Base-by-base conservation (phyloP, 1,140 invertebrate species). In the Papilio polytes region DNA sequence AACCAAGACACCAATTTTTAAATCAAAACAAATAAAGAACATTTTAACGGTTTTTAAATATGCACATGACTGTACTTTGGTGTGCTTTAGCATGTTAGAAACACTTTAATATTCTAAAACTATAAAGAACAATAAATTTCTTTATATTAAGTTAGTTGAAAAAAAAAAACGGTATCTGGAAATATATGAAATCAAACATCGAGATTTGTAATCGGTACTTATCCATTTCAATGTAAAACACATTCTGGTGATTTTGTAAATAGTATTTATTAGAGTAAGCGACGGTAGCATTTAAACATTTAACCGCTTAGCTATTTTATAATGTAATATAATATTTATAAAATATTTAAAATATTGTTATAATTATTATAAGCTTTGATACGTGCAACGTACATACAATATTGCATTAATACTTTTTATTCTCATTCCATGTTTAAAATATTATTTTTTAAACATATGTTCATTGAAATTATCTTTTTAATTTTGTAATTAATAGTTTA, bases 261-360 rank as follows among this genome's bases (percentile, higher is more conserved):
- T 94, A 94, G 90, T 94, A 94, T 94, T 94, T 94, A 94, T 92
- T 94, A 94, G 92, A 81, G 81, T 92, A 91, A 92, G 89, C 90
- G 85, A 93, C 84, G 86, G 84, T 94, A 93, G 92, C 89, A 91
- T 91, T 89, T 92, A 92, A 87, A 89, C 85, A 85, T 90, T 90
- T 94, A 90, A 89, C 83, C 91, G 92, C 92, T 93, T 93, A 92
- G 86, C 88, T 89, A 89, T 89, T 88, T 91, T 90, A 85, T 90
- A 91, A 90, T 94, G 91, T 94, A 94, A 93, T 92, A 90, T 92
- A 94, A 92, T 94, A 93, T 92, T 94, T 93, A 94, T 93, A 88
- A 92, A 84, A 89, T 92, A 92, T 92, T 94, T 92, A 91, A 92
- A 90, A 85, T 91, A 91, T 91, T 89, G 87, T 91, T 92, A 89